Conservation (phyloP, 2,888 invertebrate species). For the Antheraea assamensis region DNA sequence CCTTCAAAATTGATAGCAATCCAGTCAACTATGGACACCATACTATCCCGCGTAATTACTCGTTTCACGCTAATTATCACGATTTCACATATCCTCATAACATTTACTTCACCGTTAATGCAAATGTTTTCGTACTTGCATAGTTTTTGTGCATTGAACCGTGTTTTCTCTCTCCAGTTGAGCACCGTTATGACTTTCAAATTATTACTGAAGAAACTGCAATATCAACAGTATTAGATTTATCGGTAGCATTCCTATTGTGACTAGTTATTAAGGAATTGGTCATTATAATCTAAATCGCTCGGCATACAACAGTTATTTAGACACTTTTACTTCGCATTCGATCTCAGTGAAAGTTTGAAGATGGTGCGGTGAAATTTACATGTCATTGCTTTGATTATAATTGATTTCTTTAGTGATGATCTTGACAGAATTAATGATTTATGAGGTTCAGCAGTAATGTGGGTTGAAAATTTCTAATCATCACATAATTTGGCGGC, state of each 20-base stretch:
- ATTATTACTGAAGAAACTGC: neutral
- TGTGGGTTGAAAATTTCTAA: neutral
- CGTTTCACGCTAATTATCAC: too few relatives aligned
- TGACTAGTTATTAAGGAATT: constrained; percentile 2
- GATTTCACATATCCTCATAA: too few relatives aligned
- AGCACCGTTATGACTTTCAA: neutral
- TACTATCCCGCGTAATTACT: too few relatives aligned
- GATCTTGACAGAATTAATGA: neutral
- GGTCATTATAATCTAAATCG: constrained; percentile 12
- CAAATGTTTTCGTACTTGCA: neutral
- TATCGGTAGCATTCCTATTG: neutral
- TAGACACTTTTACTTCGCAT: constrained; percentile 12
- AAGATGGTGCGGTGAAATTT: constrained; percentile 14
- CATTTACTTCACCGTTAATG: too few relatives aligned
- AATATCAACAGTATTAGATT: neutral
- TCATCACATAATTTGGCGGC: neutral
- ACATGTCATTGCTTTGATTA: constrained; percentile 9
- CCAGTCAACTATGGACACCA: too few relatives aligned
- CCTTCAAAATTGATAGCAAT: too few relatives aligned
- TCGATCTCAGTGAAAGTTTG: constrained; percentile 9
- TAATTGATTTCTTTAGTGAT: constrained; percentile 8
- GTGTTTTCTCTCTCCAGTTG: neutral
- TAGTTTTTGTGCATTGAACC: neutral
- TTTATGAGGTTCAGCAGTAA: constrained; percentile 1
- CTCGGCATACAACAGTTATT: constrained; percentile 11